Conservation (phyloP, 2,888 invertebrate genomes). For the Zelleria hepariella region DNA sequence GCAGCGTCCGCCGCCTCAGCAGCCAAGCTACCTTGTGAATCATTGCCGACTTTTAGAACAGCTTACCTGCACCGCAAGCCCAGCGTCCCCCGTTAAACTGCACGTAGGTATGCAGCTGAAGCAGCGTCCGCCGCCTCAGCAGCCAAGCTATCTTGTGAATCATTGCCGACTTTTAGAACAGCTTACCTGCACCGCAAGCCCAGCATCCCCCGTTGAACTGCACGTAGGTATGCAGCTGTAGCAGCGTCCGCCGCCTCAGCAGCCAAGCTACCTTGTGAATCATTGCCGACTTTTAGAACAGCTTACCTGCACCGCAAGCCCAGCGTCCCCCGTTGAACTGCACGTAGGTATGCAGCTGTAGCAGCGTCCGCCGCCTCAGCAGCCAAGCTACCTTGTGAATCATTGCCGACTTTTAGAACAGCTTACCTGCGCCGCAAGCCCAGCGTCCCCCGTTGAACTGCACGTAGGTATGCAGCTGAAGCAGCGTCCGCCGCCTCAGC, state of each 20-base stretch:
- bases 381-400: constrained; percentile 99
- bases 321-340: constrained; percentile 79
- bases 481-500: constrained; percentile 86
- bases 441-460: constrained; percentile 79
- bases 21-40: constrained; percentile 99
- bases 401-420: too few species aligned
- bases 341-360: constrained; percentile 95
- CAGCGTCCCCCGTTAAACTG: constrained; percentile 79
- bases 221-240: constrained; percentile 95
- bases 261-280: constrained; percentile 99
- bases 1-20: constrained; percentile 86
- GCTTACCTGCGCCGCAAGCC: constrained; percentile 40
- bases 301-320: constrained; percentile 40
- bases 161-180: too few species aligned
- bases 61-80: constrained; percentile 40
- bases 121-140: constrained; percentile 86
- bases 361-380: constrained; percentile 86
- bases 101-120: constrained; percentile 95
- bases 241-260: constrained; percentile 86
- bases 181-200: constrained; percentile 40
- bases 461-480: constrained; percentile 95
- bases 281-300: too few species aligned
- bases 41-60: too few species aligned
- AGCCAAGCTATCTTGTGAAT: too few species aligned
- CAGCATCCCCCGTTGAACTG: constrained; percentile 79